Evolutionary conservation across 2,888 invertebrate genomes (phyloP), one percentile per base, ranked within the genome.

Genomic region (Nymphalis c-album): DNA sequence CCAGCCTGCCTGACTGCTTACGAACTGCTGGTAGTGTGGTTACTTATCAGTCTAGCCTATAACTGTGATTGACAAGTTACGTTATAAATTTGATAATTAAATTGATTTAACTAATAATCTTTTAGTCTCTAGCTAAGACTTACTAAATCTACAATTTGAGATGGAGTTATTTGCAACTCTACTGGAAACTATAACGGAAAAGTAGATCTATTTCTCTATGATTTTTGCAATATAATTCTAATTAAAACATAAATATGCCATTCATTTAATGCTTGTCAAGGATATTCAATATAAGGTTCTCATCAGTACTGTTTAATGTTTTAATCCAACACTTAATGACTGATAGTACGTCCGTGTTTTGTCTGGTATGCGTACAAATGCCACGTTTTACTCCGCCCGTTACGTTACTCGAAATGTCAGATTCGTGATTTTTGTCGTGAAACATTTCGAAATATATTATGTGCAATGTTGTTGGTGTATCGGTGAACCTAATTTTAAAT

Each of bases 341-440:
- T 60, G 58, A 57, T 60, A 67, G 63, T 60, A 59, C 67, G 53
- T 69, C 67, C 57, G 64, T 59, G 53, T 61, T 66, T 67, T 31
- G 7, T 51, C 45, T 62, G 67, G 88, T 82, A 89, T 87, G 87
- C 83, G 83, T 82, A 78, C 78, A 87, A 91, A 91, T 90, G 89
- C 86, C 91, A 87, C 78, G 86, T 82, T 85, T 86, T 76, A 81
- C 83, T 79, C 85, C 84, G 80, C 86, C 86, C 81, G 85, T 79
- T 83, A 83, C 85, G 79, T 80, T 87, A 85, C 85, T 82, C 80
- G 79, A 91, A 91, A 91, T 91, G 91, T 91, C 91, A 89, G 83
- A 85, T 84, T 91, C 91, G 91, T 91, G 91, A 88, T 90, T 90
- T 91, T 89, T 91, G 89, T 77, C 80, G 78, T 84, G 86, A 85